Evolutionary conservation across 2,113 vertebrate species (phyloP), one percentile per base, ranked within the genome.

Genomic region (Rafetus swinhoei): DNA sequence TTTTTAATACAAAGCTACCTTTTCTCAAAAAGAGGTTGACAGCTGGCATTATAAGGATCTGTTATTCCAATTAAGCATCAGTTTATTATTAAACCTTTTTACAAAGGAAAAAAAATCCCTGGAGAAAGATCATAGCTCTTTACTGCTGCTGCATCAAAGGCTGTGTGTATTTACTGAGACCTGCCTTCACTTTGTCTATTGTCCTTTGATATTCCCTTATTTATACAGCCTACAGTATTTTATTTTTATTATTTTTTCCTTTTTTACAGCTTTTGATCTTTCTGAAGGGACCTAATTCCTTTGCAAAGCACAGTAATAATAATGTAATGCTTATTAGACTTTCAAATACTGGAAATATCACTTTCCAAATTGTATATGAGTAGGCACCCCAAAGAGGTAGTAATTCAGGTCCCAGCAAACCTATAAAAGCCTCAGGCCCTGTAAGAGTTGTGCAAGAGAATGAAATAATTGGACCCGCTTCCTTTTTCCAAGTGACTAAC

Each of bases 151-250:
- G 74, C 74, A 25, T 50, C 74, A 50, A 77, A 50, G 39, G 22
- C 35, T 76, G 25, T 52, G 50, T 35, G 29, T 85, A 5, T 1
- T 88, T 83, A 57, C 14, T 29, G 54, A 83, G 86, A 2, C 3
- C 56, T 69, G 16, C 18, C 69, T 87, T n/a, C 18, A 18, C 10
- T 6, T 52, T 1, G 29, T 76, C 77, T 92, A 39, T 82, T 82
- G 35, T 53, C 5, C 65, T 87, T 74, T 84, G 4, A 4, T 59
- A 81, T 50, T 57, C 72, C 10, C 7, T 59, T 85, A 39, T 59
- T 86, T 94, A 10, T 81, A 90, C 55, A 86, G 39, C 27, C 92
- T 83, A 81, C 45, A 18, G 80, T 94, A 57, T 39, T 52, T 32
- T 14, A 60, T 82, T 13, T 32, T 76, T 45, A 79, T 55, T 74